Evolutionary conservation across 1,140 invertebrate genomes (phyloP).

Genomic region (Acromyrmex heyeri): DNA sequence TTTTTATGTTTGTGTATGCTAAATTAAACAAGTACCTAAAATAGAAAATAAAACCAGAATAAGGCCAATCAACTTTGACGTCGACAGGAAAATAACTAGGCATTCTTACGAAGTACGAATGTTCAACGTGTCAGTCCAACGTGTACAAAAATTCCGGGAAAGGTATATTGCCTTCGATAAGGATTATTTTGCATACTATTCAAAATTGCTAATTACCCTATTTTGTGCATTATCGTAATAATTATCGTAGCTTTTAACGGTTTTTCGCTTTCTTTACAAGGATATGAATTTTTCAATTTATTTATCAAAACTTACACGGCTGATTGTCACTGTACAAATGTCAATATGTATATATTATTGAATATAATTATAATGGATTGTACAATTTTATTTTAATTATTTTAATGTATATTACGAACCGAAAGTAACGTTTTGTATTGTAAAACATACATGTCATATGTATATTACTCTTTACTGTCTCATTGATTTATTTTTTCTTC

Average conservation of each 20-base stretch:
- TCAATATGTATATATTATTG: not conserved
- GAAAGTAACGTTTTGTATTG: not conserved
- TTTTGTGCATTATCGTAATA: not conserved
- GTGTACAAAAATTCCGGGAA: conserved; percentile 31
- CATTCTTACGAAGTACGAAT: conserved; percentile 1
- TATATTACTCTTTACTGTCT: not conserved
- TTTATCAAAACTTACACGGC: not conserved
- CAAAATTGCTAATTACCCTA: no score
- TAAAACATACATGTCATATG: not conserved
- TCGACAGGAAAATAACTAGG: conserved; percentile 45
- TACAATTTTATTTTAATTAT: not conserved
- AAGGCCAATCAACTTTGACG: not conserved
- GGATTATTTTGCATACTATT: not conserved
- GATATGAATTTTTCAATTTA: not conserved
- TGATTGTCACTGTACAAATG: not conserved
- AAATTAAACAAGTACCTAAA: no score
- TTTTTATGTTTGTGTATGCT: no score
- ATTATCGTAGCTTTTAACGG: not conserved
- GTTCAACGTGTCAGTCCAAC: conserved; percentile 45
- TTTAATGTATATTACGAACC: not conserved
- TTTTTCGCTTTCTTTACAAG: not conserved
- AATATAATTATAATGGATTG: not conserved
- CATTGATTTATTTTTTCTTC: not conserved
- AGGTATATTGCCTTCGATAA: not conserved
- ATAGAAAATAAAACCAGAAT: not conserved